Base-by-base conservation (phyloP, 2,113 vertebrate species). In the Oryzias curvinotus region DNA sequence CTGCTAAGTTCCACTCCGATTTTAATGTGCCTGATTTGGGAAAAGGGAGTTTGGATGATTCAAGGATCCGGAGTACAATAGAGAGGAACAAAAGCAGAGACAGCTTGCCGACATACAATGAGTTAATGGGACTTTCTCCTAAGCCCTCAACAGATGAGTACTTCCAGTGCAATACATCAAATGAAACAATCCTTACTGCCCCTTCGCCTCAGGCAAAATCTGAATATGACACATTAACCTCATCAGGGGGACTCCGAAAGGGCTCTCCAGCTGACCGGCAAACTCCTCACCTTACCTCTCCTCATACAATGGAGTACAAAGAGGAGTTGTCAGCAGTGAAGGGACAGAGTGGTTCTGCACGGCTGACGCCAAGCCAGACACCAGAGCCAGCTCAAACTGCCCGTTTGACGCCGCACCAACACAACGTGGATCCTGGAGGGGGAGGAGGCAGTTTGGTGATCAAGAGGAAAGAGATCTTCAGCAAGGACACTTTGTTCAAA, bases 391-490 rank as follows among this genome's bases (percentile, higher is more conserved):
- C 90, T 0, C 92, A 94, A 71, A 98, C 95, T 0, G 96, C 95
- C 69, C 94, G 96, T 71, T 92, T 98, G 66, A 90, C 93, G 77
- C 95, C 93, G 64, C 96, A 97, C 75, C 95, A 96, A 90, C 92
- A 93, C 42, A 91, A 91, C 0, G 58, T 92, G 13, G 96, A 99
- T 75, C 94, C 95, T 1, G 91, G 91, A 71, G 91, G 90, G 75
- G 89, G 90, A 30, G 93, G 90, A 28, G 83, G 87, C 19, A 83
- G 93, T 30, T 90, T 91, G 83, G 91, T 91, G 82, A 95, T 96
- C 85, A 99, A 97, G 89, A 94, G 97, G 87, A 98, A 98, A 93
- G 97, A 98, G 91, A 96, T 99, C 83, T 99, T 99, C 89, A 99
- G 97, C 90, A 98, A 99, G 82, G 97, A 99, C 91, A 99, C 97